These are phyloP conservation scores for Scomberomorus guttatus DNA, from an alignment of 2,797 vertebrate genomes.

Conservation along the genomic window DNA sequence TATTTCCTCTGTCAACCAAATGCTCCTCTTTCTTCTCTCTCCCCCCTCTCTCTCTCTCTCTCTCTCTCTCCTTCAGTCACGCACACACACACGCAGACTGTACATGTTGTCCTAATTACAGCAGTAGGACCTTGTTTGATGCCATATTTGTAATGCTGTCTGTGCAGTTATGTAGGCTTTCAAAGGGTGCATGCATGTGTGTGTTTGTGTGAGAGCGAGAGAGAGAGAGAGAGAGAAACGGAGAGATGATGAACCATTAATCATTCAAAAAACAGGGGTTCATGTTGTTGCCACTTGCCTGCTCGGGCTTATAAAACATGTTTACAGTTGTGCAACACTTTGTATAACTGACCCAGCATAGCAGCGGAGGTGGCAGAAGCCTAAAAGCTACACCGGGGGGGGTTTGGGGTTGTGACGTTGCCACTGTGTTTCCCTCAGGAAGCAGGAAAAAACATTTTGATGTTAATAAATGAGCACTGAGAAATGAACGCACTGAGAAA, in stretches of 20 bases:
- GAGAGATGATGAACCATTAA: slow-evolving; percentile 33
- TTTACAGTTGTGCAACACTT: slow-evolving; percentile 51
- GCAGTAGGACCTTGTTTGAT: slow-evolving; percentile 12
- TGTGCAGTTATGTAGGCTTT: slow-evolving; percentile 9
- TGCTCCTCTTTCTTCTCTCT: neutral
- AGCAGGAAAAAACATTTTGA: neutral
- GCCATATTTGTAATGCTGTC: slow-evolving; percentile 2
- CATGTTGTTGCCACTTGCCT: slow-evolving; percentile 11
- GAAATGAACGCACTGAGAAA: too few species aligned
- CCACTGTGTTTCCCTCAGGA: too few species aligned
- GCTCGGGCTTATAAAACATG: slow-evolving; percentile 43
- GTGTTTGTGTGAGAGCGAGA: neutral
- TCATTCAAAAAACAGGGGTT: slow-evolving; percentile 36
- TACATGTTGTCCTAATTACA: slow-evolving; percentile 49
- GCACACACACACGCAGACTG: neutral
- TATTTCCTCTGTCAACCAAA: neutral
- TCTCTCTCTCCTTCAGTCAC: too few species aligned
- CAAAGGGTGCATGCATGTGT: neutral
- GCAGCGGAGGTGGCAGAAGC: neutral
- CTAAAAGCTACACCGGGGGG: neutral
- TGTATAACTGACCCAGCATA: slow-evolving; percentile 39
- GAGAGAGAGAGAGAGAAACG: neutral
- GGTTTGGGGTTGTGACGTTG: neutral
- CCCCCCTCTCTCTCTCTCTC: too few species aligned
- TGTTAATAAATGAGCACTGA: too few species aligned